Evolutionary conservation across 37 sponge, comb jelly and placozoan genomes (phyloP), one percentile per base, ranked within the genome.

Genomic region (Bolinopsis microptera): DNA sequence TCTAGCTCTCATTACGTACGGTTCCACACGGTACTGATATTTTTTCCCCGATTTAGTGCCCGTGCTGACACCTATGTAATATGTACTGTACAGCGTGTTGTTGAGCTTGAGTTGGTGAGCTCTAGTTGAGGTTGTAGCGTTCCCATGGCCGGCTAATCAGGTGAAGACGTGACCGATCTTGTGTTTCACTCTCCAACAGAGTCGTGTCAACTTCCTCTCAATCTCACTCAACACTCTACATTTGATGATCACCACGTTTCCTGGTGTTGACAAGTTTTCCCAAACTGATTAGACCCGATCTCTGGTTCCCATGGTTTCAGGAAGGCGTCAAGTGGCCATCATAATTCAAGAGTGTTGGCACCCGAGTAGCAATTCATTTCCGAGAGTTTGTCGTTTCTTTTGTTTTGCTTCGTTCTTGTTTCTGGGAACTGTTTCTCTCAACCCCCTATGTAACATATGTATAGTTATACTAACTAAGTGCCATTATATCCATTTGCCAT

Each of bases 301-400:
- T 48, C 9, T 48, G 9, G 61, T 48, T 48, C 61, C 61, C 61
- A 48, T 48, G 61, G 61, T 48, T 48, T 48, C 13, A 48, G 61
- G 61, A 48, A 48, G 61, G 61, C 61, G 61, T 48, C 61, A 48
- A 48, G 13, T 48, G 61, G 13, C 61, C 61, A 48, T 18, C n/a
- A n/a, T n/a, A n/a, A n/a, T n/a, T n/a, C n/a, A n/a, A n/a, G 68
- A 13, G 68, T 67, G 18, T 67, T n/a, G 26, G 1, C 18, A 34
- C 80, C 33, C 9, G 80, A 77, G 9, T 34, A 77, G 80, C 36
- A 77, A 77, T 77, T 77, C 80, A 77, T 77, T 77, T 77, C 80
- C 61, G 61, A 48, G 13, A 48, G 61, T 48, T 48, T 48, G 61
- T 48, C 13, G 61, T 48, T 48, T 48, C 13, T 5, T 18, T 48